Base-by-base conservation (phyloP, 2,113 vertebrate genomes). In the Cheilinus undulatus region DNA sequence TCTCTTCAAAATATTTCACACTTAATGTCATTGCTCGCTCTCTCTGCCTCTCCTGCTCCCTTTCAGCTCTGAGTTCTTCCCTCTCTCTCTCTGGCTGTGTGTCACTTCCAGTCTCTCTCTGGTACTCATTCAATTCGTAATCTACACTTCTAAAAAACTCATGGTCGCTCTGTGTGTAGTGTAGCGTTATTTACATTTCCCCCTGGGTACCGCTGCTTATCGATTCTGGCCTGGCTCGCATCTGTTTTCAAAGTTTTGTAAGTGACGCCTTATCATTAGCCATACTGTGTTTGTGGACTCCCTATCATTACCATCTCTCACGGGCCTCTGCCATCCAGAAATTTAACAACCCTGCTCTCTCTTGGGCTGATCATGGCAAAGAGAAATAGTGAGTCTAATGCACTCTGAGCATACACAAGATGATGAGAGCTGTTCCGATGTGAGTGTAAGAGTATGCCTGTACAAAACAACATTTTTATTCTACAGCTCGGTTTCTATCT, bases 1-100 rank as follows among this genome's bases (percentile, higher is more conserved):
- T 78, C 80, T 73, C 70, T 60, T 69, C 51, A 62, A 86, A 88
- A 82, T 83, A 80, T 85, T 90, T 88, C 82, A 83, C 84, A 84
- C 73, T 78, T 86, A 74, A 84, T 86, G 80, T 86, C 82, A 84
- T 81, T 69, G 71, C 11, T 5, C 53, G 54, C 63, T 78, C 78
- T 69, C 63, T 72, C 53, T n/a, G 17, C n/a, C 9, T 36, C 30
- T 40, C 34, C 9, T 30, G 7, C 5, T 34, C 32, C 11, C 10
- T 34, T 62, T 84, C 51, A 28, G 52, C 43, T n/a, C n/a, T n/a
- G n/a, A n/a, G n/a, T n/a, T n/a, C n/a, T n/a, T n/a, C n/a, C n/a
- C n/a, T n/a, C n/a, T n/a, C n/a, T n/a, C n/a, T n/a, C n/a, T n/a
- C n/a, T n/a, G n/a, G n/a, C n/a, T n/a, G n/a, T n/a, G n/a, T n/a